Base-by-base conservation (phyloP, 2,888 invertebrate genomes). In the Perizoma flavofasciatum region DNA sequence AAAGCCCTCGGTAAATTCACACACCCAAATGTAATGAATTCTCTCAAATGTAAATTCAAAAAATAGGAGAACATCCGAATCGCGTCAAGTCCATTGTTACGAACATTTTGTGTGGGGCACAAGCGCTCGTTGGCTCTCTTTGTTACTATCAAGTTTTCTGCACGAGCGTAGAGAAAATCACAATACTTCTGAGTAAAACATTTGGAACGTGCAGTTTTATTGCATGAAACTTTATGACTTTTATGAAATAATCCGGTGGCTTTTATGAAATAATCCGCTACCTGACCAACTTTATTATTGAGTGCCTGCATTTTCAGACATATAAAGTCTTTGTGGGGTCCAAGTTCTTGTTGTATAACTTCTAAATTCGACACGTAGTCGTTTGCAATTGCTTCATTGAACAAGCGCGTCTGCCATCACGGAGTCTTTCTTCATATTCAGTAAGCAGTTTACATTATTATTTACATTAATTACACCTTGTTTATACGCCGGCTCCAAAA, bases 31-130 rank as follows among this genome's bases (percentile, higher is more conserved):
- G 57, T 49, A 53, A 59, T 68, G 49, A 62, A 62, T 60, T 60
- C 39, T 34, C 44, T 48, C 37, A 59, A 49, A 55, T 59, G 58
- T 58, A 62, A 50, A 60, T 60, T 45, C 56, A 51, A 52, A 49
- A 67, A 61, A 60, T 35, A 60, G 49, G 9, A 52, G 48, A 59
- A 68, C 64, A 59, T 54, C 46, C 58, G 58, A 64, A 69, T 68
- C 65, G 55, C 63, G 61, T 66, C 67, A 69, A 53, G 56, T 56
- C 60, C 59, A 63, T 67, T 67, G 63, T 67, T 61, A 58, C 55
- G 32, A 53, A 63, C 47, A 59, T 63, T 62, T 65, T 64, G 60
- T 59, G 55, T 50, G 54, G 58, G 52, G 48, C 50, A 59, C 55
- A 44, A 22, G 49, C 35, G 58, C 65, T 67, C 67, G 65, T 65